Evolutionary conservation across 37 sponge, comb jelly and placozoan genomes (phyloP), one percentile per base, ranked within the genome.

Genomic region (Spongilla lacustris): DNA sequence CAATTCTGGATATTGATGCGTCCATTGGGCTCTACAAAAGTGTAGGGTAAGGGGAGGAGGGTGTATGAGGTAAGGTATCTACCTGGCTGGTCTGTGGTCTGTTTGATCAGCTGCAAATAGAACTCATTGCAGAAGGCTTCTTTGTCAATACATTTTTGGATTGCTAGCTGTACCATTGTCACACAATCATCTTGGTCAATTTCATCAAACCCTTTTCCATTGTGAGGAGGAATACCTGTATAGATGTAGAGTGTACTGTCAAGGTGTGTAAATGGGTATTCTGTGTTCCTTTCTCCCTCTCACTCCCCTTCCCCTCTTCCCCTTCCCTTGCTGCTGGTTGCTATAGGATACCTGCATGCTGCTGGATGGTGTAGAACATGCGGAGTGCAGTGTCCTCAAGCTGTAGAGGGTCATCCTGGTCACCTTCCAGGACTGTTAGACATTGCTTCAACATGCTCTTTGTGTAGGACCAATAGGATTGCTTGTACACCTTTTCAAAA

Each of bases 71-170:
- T 6, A 2, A 69, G 70, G n/a, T n/a, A n/a, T n/a, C n/a, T 26
- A 91, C 95, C 95, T 78, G 96, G 96, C 76, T 97, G 98, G 81
- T 97, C 98, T 11, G 98, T 97, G 25, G 98, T 96, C 90, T 97
- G 98, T 72, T 97, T 97, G 78, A 97, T 91, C 49, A 97, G 84
- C 83, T 96, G 98, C 28, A 97, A 80, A 66, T 93, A 97, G 84
- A 97, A 94, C 81, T 97, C 98, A 69, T 97, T 97, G 86, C 98
- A 97, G 50, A 96, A 81, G 13, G 91, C 88, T 74, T 97, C 97
- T 73, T 92, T 92, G 83, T 97, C 97, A 67, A 97, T 84, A 50
- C 97, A 97, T 78, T 97, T 97, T 49, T 94, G 87, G 2, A 94
- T 88, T 12, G 93, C 91, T 21, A 97, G 75, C 84, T 97, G 97